Conservation (phyloP, 2,113 vertebrate genomes). For the Calidris pugnax region DNA sequence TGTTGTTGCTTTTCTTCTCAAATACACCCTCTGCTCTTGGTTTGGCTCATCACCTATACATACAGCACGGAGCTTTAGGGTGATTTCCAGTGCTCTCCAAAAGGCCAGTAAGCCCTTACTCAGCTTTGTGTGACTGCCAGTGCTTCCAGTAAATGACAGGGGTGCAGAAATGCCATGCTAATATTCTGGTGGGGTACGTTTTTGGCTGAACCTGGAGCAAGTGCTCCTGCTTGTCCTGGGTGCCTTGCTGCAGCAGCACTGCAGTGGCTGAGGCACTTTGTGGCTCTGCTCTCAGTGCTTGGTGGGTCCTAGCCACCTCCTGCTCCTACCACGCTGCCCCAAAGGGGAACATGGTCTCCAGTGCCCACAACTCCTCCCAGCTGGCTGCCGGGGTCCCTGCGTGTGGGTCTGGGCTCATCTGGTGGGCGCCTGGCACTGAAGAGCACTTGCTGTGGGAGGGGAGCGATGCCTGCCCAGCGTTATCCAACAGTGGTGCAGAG, state of each 20-base stretch:
- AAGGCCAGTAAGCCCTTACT: neutral
- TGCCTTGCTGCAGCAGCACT: neutral
- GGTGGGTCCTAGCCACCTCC: neutral
- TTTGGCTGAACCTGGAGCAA: neutral
- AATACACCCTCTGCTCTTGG: neutral
- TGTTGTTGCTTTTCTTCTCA: neutral
- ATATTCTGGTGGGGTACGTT: accelerated
- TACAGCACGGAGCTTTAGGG: neutral
- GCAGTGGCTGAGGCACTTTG: accelerated
- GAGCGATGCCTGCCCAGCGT: neutral
- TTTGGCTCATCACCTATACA: neutral
- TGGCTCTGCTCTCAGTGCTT: accelerated
- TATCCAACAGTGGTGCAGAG: neutral
- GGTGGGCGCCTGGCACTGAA: accelerated
- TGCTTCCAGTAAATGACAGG: neutral
- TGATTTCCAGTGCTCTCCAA: neutral
- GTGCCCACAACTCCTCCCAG: neutral
- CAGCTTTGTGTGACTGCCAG: neutral
- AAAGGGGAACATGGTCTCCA: accelerated
- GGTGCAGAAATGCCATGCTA: neutral
- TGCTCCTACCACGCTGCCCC: neutral
- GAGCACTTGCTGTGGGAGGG: neutral
- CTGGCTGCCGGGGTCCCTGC: neutral
- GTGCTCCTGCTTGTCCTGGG: accelerated
- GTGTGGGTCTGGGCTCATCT: neutral